Evolutionary conservation across 2,113 vertebrate species (phyloP).

Genomic region (Eupsittula cactorum): DNA sequence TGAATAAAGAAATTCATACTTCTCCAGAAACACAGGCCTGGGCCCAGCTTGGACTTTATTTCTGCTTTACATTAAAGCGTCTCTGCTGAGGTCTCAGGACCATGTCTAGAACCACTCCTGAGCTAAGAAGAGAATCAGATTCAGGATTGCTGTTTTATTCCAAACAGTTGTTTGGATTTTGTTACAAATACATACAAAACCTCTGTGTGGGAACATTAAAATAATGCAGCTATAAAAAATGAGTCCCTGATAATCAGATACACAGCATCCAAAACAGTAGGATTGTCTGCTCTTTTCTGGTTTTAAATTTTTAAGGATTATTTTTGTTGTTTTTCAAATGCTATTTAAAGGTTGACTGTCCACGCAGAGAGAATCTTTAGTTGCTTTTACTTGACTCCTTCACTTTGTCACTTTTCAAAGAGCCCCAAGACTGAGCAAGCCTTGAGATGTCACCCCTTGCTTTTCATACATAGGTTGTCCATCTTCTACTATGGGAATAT

Average conservation of each 20-base stretch:
- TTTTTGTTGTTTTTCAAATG: constrained; percentile 9
- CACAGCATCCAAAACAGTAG: not conserved
- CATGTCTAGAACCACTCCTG: not conserved
- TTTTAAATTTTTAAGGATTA: not conserved
- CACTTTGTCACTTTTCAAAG: not conserved
- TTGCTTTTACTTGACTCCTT: not conserved
- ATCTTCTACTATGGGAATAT: not conserved
- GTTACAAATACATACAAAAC: not conserved
- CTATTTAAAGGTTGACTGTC: not conserved
- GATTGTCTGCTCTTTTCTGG: not conserved
- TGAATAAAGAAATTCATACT: not conserved
- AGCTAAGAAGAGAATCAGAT: not conserved
- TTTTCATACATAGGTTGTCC: not conserved
- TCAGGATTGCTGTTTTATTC: not conserved
- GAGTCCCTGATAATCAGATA: not conserved
- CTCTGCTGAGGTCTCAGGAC: not conserved
- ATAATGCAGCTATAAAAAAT: not conserved
- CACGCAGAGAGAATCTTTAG: not conserved
- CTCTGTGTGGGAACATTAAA: not conserved
- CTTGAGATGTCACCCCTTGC: not conserved
- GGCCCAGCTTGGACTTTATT: not conserved
- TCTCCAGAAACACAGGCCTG: not conserved
- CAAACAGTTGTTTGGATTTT: not conserved
- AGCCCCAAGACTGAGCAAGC: not conserved
- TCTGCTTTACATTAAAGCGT: not conserved